A percentile compares a stretch with the other conserved stretches of the same genome.
Evolutionary conservation across 2,113 vertebrate species (phyloP).

Genomic region (Ciconia maguari): DNA sequence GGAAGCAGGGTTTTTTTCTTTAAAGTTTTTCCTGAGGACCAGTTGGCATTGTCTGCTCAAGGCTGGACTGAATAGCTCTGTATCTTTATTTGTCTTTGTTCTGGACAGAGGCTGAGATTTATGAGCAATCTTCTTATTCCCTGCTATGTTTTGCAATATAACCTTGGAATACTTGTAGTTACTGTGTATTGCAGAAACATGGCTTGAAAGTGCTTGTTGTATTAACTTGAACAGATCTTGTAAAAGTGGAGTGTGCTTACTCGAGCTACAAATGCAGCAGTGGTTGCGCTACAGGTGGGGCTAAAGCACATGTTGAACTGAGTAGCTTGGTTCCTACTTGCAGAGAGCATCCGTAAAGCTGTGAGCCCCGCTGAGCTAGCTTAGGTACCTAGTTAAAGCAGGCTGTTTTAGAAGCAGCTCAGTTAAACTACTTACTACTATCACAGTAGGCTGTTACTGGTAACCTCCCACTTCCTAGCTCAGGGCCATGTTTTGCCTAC

Average conservation of each 20-base stretch:
- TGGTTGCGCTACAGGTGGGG: background rate
- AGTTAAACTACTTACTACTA: background rate
- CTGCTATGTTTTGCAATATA: background rate
- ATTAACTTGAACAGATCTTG: background rate
- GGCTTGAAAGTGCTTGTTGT: background rate
- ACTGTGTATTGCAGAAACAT: background rate
- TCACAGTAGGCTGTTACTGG: background rate
- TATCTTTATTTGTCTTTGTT: background rate
- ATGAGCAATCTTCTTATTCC: background rate
- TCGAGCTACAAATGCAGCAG: background rate
- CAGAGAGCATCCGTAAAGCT: background rate
- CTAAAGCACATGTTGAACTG: rapidly evolving
- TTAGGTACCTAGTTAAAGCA: background rate
- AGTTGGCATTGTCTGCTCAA: background rate
- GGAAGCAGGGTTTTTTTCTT: background rate
- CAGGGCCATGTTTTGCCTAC: background rate
- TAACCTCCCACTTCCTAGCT: background rate
- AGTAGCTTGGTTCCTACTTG: background rate
- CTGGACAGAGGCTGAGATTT: background rate
- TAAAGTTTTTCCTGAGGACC: background rate
- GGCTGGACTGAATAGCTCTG: background rate
- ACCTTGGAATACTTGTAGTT: background rate
- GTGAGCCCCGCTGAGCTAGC: background rate
- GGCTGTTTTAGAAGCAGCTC: background rate
- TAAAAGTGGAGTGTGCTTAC: background rate